These are phyloP conservation scores for Patagioenas fasciata DNA, from an alignment of 2,113 vertebrate genomes.

Conservation along the genomic window DNA sequence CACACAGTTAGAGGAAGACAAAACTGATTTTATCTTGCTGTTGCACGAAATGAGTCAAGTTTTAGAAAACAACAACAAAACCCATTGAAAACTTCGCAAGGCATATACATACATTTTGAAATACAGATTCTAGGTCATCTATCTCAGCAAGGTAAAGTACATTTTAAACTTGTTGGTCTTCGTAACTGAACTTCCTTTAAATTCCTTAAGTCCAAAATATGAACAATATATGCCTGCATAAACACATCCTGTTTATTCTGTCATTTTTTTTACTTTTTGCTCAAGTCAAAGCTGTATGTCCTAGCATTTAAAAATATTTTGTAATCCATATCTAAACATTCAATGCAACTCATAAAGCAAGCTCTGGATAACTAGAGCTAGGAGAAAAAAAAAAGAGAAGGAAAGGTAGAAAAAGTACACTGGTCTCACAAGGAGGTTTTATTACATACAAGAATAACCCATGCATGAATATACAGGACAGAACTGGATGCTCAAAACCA, in stretches of 20 bases:
- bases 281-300: not conserved
- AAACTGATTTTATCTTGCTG: conserved; percentile 31
- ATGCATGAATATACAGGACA: not conserved
- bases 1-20: not conserved
- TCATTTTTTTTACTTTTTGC: not conserved
- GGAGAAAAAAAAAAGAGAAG: not conserved
- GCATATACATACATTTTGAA: not conserved
- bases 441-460: not conserved
- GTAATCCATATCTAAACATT: not conserved
- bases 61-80: conserved; percentile 11
- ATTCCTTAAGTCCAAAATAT: not conserved
- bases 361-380: not conserved
- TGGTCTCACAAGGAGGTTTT: not conserved
- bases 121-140: not conserved
- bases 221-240: not conserved
- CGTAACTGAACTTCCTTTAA: not conserved
- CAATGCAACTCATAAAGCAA: not conserved
- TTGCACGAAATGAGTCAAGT: not conserved
- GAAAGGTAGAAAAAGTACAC: not conserved
- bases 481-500: not conserved
- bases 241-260: not conserved
- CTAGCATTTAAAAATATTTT: not conserved
- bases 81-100: not conserved
- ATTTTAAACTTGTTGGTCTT: not conserved
- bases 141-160: not conserved